Base-by-base conservation (phyloP, 2,797 vertebrate species). In the Gallinago nigripennis region DNA sequence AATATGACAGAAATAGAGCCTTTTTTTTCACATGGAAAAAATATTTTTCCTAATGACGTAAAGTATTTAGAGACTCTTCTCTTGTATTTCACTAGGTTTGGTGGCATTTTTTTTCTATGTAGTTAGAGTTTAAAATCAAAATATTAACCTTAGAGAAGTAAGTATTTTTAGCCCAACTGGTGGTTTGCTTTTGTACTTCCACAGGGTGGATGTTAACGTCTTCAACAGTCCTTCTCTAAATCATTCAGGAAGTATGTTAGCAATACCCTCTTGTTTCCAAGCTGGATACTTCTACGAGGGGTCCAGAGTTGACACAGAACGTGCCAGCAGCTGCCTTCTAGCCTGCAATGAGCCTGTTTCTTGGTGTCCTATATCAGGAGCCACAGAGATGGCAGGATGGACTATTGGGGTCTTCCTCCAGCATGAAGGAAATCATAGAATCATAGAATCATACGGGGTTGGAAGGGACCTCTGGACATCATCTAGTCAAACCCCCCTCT, bases 1-100 rank as follows among this genome's bases (percentile, higher is more conserved):
- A 64, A 48, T 4, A 6, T 9, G 0, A 0, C 20, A 69, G 33
- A 82, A 82, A 57, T 19, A 80, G 12, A 69, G 6, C 0, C 0
- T 25, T 43, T 10, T 82, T 63, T 85, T 77, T 73, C n/a, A 77
- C 16, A 19, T 13, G 37, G 4, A 15, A 82, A 83, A 94, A 13
- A 16, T 39, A 45, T 33, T 77, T 66, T 8, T 50, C 41, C 8
- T 60, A 27, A 37, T 57, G 21, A 33, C 27, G 58, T 20, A n/a
- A 70, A 70, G 19, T n/a, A 23, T 73, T 48, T 65, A 70, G 15
- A 41, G 5, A 37, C 3, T 17, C 16, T 4, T 78, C 6, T 41
- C 35, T 31, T 37, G 3, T 64, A 11, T 69, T 88, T 56, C 23
- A 33, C 21, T 39, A 33, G 4, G 5, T 83, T 70, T 86, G n/a